Conservation (phyloP, 2,888 invertebrate genomes). For the Drosophila prostipennis region DNA sequence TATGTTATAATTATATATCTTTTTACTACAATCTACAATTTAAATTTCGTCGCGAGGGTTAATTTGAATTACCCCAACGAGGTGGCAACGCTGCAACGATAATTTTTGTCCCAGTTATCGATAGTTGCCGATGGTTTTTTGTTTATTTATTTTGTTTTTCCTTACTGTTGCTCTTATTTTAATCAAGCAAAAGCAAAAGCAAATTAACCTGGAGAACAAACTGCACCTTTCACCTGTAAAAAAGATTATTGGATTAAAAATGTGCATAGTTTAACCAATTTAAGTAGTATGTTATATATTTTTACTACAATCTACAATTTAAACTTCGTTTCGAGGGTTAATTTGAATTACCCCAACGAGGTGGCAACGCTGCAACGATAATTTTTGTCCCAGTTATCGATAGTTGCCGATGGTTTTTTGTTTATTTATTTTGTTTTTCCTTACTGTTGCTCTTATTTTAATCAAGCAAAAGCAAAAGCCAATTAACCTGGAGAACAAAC, state of each 20-base stretch:
- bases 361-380: neutral
- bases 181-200: too few species aligned
- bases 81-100: neutral
- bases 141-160: slow-evolving; percentile 20
- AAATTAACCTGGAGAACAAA: neutral
- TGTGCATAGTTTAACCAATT: too few species aligned
- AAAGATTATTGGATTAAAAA: too few species aligned
- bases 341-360: neutral
- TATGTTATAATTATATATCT: too few species aligned
- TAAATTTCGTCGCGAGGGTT: neutral
- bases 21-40: too few species aligned
- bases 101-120: neutral
- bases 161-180: slow-evolving; percentile 1
- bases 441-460: slow-evolving; percentile 3
- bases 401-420: slow-evolving; percentile 3
- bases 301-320: too few species aligned
- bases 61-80: neutral
- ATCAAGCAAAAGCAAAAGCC: too few species aligned
- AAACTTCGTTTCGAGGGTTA: neutral
- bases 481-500: neutral
- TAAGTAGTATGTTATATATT: too few species aligned
- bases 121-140: slow-evolving; percentile 1
- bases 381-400: neutral
- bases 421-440: slow-evolving; percentile 18
- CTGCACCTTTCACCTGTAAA: neutral